Conservation (phyloP, 2,888 invertebrate species). For the Osedax frankpressi region DNA sequence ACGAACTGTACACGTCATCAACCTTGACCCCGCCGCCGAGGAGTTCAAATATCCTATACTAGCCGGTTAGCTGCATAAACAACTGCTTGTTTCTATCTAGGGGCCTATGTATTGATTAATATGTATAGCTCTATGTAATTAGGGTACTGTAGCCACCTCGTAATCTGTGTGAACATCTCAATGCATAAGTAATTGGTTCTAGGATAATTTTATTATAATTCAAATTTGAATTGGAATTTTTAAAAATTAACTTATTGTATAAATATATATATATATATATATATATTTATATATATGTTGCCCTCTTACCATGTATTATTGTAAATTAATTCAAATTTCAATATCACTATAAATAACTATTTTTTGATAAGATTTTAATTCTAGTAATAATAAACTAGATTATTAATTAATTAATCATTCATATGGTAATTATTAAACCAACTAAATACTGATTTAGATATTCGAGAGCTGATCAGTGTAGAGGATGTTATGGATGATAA, state of each 20-base stretch:
- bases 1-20: slow-evolving; percentile 71
- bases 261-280: background rate
- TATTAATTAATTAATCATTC: background rate
- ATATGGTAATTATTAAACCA: background rate
- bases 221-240: background rate
- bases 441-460: slow-evolving; percentile 52
- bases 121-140: too few species aligned
- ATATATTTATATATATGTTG: background rate
- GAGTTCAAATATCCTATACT: slow-evolving; percentile 78
- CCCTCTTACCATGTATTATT: too few species aligned
- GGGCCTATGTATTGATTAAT: too few species aligned
- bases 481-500: slow-evolving; percentile 96
- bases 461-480: slow-evolving; percentile 59
- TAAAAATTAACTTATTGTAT: too few species aligned
- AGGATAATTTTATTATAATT: background rate
- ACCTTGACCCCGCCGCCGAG: slow-evolving; percentile 95
- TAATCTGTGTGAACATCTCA: too few species aligned
- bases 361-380: background rate
- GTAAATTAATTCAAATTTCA: too few species aligned
- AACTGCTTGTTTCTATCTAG: too few species aligned
- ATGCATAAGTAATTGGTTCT: too few species aligned
- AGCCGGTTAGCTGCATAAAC: too few species aligned
- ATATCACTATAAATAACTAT: too few species aligned
- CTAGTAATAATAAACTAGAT: background rate
- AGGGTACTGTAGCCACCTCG: too few species aligned